Conservation (phyloP, 2,888 invertebrate genomes). For the Drosophila mimica region DNA sequence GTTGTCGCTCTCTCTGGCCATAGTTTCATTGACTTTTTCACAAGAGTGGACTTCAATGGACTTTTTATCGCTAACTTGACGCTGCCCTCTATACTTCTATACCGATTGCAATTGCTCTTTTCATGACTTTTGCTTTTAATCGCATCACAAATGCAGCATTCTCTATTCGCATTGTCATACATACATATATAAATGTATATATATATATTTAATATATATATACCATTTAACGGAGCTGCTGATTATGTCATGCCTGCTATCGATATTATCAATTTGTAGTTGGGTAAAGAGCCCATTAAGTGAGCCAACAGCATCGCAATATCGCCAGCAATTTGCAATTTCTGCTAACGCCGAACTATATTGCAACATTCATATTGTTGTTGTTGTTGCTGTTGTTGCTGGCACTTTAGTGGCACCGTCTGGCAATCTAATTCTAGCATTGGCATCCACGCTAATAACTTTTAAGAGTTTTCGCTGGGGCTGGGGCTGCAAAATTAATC, state of each 20-base stretch:
- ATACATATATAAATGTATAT: no score
- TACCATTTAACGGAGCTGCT: slow-evolving; percentile 15
- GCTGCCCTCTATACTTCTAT: not conserved
- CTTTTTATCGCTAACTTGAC: slow-evolving; percentile 48
- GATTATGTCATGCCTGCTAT: slow-evolving; percentile 31
- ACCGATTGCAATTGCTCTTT: slow-evolving; percentile 1
- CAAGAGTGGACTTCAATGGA: slow-evolving; percentile 63
- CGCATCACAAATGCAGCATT: slow-evolving; percentile 19
- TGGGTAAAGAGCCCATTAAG: slow-evolving; percentile 6
- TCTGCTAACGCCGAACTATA: slow-evolving; percentile 29
- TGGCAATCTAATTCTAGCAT: slow-evolving; percentile 39
- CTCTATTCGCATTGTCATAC: not conserved
- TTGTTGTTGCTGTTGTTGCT: slow-evolving; percentile 4
- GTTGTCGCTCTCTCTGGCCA: slow-evolving; percentile 31
- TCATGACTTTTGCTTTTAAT: slow-evolving; percentile 29
- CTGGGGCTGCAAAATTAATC: slow-evolving; percentile 58
- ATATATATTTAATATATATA: no score
- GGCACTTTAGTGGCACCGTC: slow-evolving; percentile 17
- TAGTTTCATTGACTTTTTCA: slow-evolving; percentile 68
- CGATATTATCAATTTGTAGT: slow-evolving; percentile 47
- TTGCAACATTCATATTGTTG: slow-evolving; percentile 28
- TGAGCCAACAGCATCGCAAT: slow-evolving; percentile 22
- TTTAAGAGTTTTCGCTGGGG: slow-evolving; percentile 29
- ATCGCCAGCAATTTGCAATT: slow-evolving; percentile 29
- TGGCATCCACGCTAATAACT: slow-evolving; percentile 43